Base-by-base conservation (phyloP, 2,797 vertebrate species). In the Muraenolepis orangiensis region DNA sequence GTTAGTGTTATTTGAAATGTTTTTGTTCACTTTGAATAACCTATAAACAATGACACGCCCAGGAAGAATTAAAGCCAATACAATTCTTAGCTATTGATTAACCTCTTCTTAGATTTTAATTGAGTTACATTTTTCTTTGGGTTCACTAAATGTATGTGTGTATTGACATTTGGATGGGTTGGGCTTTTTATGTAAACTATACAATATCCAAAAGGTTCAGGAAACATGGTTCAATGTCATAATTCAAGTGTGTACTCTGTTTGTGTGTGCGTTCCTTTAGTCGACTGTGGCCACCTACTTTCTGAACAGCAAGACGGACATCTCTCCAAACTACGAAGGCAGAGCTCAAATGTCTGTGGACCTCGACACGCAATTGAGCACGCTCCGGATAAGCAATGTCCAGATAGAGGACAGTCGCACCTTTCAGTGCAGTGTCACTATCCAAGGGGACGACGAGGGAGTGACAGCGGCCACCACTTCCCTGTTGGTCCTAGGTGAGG, bases 401-500 rank as follows among this genome's bases (percentile, higher is more conserved):
- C 92, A 89, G 6, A 36, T 88, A 40, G 28, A 85, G 64, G 93
- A 95, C 76, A 94, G 71, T 82, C 78, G 87, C 11, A 40, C 0
- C 6, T 94, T 82, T 72, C 88, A 85, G 72, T 95, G 94, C 80
- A 82, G 69, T 1, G 87, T 94, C 26, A 20, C 42, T 8, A 91
- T 94, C 77, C 88, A 82, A 10, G 36, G 61, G 0, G 93, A 93
- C 18, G 80, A 81, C 0, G 85, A 87, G 2, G 93, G 92, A 76
- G 86, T 0, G 13, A 32, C 76, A 16, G 3, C 79, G 16, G 88
- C 72, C 69, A 32, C 75, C 12, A 92, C 93, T 1, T 81, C 66
- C 8, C 76, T 95, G 72, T 51, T 93, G 80, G 93, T 95, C 28
- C 86, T 93, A 36, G 93, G 94, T 95, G 72, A 93, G 90, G 78